phyloP scores from a whole-genome alignment of 2,797 vertebrate genomes.

The Oceanodroma leucorhoa region DNA sequence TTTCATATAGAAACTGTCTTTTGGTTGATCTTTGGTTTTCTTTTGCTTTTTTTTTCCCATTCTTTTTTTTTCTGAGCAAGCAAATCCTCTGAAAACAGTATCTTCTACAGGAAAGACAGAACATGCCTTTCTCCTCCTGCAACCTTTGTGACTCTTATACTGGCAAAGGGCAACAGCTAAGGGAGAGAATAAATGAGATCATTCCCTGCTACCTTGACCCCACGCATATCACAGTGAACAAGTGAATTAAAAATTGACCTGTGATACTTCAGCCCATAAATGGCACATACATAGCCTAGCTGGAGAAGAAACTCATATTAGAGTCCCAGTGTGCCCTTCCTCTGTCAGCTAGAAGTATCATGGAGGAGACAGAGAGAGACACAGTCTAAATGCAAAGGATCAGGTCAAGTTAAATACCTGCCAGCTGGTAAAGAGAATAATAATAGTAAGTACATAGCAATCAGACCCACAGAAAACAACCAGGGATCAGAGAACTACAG shows the following conservation, averaged over 20 bases:
- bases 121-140: background rate
- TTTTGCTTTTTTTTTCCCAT: too few relatives aligned
- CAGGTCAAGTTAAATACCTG: background rate
- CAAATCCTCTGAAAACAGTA: background rate
- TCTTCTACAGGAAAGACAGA: background rate
- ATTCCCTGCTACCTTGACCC: background rate
- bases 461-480: background rate
- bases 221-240: background rate
- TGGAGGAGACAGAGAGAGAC: background rate
- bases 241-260: conserved; percentile 5
- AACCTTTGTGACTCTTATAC: background rate
- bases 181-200: background rate
- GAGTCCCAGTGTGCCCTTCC: background rate
- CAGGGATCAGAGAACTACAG: background rate
- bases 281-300: background rate
- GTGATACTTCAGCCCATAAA: background rate
- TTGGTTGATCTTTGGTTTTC: accelerated
- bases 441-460: background rate
- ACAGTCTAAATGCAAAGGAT: background rate
- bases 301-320: background rate
- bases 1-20: background rate
- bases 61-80: background rate
- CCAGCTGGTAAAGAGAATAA: background rate
- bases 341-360: background rate
- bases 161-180: background rate